Percentiles rank a stretch among this genome's conserved stretches.
These are phyloP conservation scores for Acanthococcus lagerstroemiae DNA, from an alignment of 2,888 invertebrate genomes.

Conservation along the genomic window DNA sequence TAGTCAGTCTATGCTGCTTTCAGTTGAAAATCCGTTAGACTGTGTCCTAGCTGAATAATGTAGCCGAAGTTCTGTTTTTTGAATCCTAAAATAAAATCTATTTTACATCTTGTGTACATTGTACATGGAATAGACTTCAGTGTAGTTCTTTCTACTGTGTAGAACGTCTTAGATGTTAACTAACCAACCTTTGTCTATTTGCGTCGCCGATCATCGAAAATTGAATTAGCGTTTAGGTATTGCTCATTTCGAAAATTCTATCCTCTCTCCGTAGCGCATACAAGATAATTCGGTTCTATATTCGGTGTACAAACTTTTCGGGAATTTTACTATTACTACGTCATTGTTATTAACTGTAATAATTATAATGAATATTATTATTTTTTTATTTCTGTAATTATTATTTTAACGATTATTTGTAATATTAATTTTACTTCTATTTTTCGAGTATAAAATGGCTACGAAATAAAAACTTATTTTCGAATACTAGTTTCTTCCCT, in stretches of 20 bases:
- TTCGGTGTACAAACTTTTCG: not conserved
- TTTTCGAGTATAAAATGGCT: not conserved
- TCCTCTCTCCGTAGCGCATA: not conserved
- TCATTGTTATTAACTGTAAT: not conserved
- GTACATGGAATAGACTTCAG: too few species aligned
- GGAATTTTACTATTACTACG: not conserved
- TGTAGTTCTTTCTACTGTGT: not conserved
- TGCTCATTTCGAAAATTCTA: too few species aligned
- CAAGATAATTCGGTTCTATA: not conserved
- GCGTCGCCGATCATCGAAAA: too few species aligned
- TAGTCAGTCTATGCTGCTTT: too few species aligned
- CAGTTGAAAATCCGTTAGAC: too few species aligned
- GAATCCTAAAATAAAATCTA: too few species aligned
- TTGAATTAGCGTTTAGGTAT: too few species aligned
- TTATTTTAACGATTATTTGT: constrained; percentile 2
- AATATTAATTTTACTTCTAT: not conserved
- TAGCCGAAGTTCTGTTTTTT: too few species aligned
- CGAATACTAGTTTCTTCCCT: not conserved
- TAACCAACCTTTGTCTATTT: too few species aligned
- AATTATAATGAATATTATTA: not conserved
- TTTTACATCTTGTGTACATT: too few species aligned
- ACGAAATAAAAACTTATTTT: not conserved
- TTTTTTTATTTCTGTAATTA: not conserved
- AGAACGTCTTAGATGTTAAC: not conserved
- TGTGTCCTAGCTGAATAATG: too few species aligned